Evolutionary conservation across 2,888 invertebrate genomes (phyloP), one percentile per base, ranked within the genome.

Genomic region (Geotrupes spiniger): DNA sequence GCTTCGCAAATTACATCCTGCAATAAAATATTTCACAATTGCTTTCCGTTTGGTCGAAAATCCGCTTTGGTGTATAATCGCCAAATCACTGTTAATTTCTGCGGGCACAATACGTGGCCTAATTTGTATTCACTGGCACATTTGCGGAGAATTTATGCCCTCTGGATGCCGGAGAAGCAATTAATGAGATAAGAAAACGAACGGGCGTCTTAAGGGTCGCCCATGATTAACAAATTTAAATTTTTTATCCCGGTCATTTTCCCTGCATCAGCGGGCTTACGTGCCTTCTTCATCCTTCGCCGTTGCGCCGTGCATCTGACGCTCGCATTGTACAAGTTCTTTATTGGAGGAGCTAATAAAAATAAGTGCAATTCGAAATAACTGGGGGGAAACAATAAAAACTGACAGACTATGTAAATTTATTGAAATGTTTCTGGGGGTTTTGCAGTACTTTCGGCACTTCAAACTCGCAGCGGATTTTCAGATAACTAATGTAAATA

Each of bases 401-500:
- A 40, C 33, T 39, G 39, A 25, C 42, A 33, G 43, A 42, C 49
- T 64, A 66, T 66, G 66, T 65, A 66, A 66, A 66, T 66, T 63
- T 64, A 64, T 64, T 64, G 63, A 65, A 65, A 65, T 64, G 63
- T 62, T 61, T 57, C 57, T 48, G 53, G 52, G 43, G 43, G 49
- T 43, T 47, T 31, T 10, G 37, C 47, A 51, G 51, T 55, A 56
- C 60, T 60, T 59, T 56, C 52, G 53, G 46, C 54, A 49, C 49
- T 37, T 40, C 42, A 46, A 51, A 56, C 53, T 58, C 51, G 54
- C 41, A 44, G 48, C 52, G 63, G 62, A 62, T 63, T 63, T 63
- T 53, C 57, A 62, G 60, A 64, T 64, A 66, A 64, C 62, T 63
- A 64, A 66, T 65, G 66, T 66, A 66, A 66, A 66, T 65, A 64